Base-by-base conservation (phyloP, 2,797 vertebrate genomes). In the Arctocebus calabarensis region DNA sequence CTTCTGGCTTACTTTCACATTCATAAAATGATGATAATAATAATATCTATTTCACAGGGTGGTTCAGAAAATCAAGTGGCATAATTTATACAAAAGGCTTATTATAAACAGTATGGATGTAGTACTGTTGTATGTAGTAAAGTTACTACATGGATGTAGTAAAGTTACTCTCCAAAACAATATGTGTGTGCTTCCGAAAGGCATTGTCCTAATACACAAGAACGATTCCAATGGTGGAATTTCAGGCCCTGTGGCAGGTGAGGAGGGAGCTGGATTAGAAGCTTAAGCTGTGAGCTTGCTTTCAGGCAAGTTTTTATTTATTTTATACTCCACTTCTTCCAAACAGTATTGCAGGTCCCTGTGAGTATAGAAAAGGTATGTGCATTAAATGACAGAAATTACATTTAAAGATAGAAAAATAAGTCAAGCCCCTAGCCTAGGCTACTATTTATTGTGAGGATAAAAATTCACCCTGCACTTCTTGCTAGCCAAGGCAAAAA, bases 1-100 rank as follows among this genome's bases (percentile, higher is more conserved):
- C 55, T 62, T 73, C 43, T 77, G 29, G 16, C 29, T 74, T 45
- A 37, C 6, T 13, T 37, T 61, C 88, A 40, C 45, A 59, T 78
- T 84, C 68, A 19, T 91, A 86, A 96, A 87, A 77, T 55, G 64
- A 22, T 73, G 45, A 81, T 17, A 5, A 3, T 73, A 37, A 59
- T 59, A 52, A 40, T 77, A 59, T 37, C 77, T 62, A 5, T 55
- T 55, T 92, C 79, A 23, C 59, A 66, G 48, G 16, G 55, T 55
- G 12, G 12, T 22, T 88, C 66, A 95, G 74, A 95, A 94, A 94
- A 94, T 81, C 48, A 81, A 94, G 3, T 64, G 43, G 78, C 64
- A 78, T 88, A 43, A 89, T 84, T 88, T 89, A 64, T 62, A 91
- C 85, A 43, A 85, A 77, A 96, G 45, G 22, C 29, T 90, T 92